Base-by-base conservation (phyloP, 2,888 invertebrate genomes). In the Bruchidius siliquastri region DNA sequence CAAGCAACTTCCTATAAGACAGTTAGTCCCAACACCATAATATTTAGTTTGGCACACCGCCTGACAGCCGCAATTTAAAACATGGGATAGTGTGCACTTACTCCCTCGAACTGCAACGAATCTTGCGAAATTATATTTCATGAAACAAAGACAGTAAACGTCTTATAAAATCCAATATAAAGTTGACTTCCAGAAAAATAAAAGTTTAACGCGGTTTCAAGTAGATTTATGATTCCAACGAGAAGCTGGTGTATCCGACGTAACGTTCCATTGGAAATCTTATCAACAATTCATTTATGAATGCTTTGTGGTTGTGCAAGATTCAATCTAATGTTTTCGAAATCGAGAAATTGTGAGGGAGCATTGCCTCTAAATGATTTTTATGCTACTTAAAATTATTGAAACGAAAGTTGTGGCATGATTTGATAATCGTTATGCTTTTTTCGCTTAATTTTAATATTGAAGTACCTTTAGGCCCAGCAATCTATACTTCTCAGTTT, bases 141-240 rank as follows among this genome's bases (percentile, higher is more conserved):
- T 68, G 22, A 68, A 68, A 68, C 68, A 68, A 21, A 68, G 21
- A 21, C 68, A 68, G 68, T 68, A 68, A 67, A 68, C 22, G 68
- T 68, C 68, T 18, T 21, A 68, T 68, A 68, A 68, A 68, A 68
- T 68, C 68, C 68, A 68, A 68, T 68, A 67, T 68, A 68, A 68
- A 68, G 68, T 21, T 68, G 68, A 68, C 68, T 21, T 22, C 10
- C 68, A 68, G 22, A 68, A 68, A 68, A 21, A 68, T 21, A 68
- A 68, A 68, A 68, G 20, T 68, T 68, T 22, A 68, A 13, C 68
- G 22, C 68, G 1, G 20, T 68, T 22, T 13, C 21, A 22, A 21
- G 68, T 68, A 68, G 68, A 68, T 68, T 68, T 68, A 68, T 68
- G 22, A 21, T 68, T 68, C 20, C 20, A 49, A 49, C 49, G 13